Evolutionary conservation across 92 coral and sea anemone genomes (phyloP).

Genomic region (Palythoa heliodiscus): DNA sequence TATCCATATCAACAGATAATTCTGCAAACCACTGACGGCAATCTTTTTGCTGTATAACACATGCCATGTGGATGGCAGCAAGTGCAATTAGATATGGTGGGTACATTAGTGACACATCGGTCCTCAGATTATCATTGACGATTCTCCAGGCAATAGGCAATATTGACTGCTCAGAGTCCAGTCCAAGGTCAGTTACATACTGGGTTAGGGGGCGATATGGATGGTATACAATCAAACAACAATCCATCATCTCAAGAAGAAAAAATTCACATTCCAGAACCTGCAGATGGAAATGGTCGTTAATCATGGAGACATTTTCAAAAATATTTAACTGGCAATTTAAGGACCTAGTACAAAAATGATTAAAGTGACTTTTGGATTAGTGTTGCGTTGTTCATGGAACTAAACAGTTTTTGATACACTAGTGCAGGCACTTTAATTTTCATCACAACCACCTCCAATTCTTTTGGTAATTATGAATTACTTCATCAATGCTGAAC

Average conservation of each 20-base stretch:
- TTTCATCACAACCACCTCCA: too few species aligned
- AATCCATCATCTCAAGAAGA: conserved; percentile 96
- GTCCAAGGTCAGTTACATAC: conserved; percentile 90
- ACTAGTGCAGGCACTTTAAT: too few species aligned
- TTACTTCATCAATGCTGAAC: too few species aligned
- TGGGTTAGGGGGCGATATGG: conserved; percentile 96
- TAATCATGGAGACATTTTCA: too few species aligned
- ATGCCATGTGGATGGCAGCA: conserved; percentile 99
- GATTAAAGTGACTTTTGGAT: too few species aligned
- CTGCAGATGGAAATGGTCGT: conserved; percentile 42
- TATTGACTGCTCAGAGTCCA: conserved; percentile 81
- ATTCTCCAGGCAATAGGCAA: conserved; percentile 98
- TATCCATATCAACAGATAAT: conserved; percentile 97
- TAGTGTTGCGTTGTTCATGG: too few species aligned
- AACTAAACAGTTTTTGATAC: too few species aligned
- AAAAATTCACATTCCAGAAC: conserved; percentile 97
- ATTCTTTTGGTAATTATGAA: too few species aligned
- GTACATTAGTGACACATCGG: conserved; percentile 88
- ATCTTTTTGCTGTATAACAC: conserved; percentile 96
- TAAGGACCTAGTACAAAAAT: too few species aligned
- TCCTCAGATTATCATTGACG: conserved; percentile 93
- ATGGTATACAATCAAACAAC: conserved; percentile 93
- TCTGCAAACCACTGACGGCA: conserved; percentile 96
- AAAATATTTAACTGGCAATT: too few species aligned
- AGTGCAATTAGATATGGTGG: conserved; percentile 94